Base-by-base conservation (phyloP, 2,113 vertebrate species). In the Lipophrys pholis region DNA sequence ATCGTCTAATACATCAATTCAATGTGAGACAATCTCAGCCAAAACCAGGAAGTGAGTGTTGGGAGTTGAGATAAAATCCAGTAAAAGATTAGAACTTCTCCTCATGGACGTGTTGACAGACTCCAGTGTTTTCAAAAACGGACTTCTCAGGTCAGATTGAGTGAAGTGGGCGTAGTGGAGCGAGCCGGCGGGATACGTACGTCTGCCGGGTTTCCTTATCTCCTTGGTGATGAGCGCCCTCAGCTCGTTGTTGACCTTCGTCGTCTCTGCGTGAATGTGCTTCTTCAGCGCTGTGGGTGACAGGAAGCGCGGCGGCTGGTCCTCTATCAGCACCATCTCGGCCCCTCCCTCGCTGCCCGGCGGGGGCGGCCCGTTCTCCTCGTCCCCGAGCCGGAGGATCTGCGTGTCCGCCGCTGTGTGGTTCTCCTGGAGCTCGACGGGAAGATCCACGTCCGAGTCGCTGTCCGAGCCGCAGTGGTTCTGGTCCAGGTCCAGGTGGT, bases 201-300 rank as follows among this genome's bases (percentile, higher is more conserved):
- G 96, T 86, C 97, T 93, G 82, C 97, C 97, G 9, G 97, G 97
- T 82, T 97, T 98, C 66, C 97, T 90, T 65, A 99, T 99, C 87
- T 99, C 97, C 90, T 94, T 97, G 92, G 94, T 95, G 83, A 99
- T 98, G 89, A 97, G 95, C 75, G 93, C 91, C 91, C 93, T 90
- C 55, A 98, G 91, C 69, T 98, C 96, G 42, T 91, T 94, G 88
- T 99, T 99, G 82, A 97, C 93, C 83, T 96, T 95, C 1, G 94
- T 89, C 55, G 94, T 95, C 85, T 96, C 95, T 11, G 87, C 93
- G 50, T 94, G 93, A 51, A 92, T 88, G 69, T 93, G 0, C 66
- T 94, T 96, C 91, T 95, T 97, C 73, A 95, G 95, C 51, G 94
- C 94, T 8, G 66, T 83, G 0, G 95, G 93, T 3, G 95, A 93